phyloP scores from a whole-genome alignment of 2,888 invertebrate genomes.

The Temnothorax ravouxi region DNA sequence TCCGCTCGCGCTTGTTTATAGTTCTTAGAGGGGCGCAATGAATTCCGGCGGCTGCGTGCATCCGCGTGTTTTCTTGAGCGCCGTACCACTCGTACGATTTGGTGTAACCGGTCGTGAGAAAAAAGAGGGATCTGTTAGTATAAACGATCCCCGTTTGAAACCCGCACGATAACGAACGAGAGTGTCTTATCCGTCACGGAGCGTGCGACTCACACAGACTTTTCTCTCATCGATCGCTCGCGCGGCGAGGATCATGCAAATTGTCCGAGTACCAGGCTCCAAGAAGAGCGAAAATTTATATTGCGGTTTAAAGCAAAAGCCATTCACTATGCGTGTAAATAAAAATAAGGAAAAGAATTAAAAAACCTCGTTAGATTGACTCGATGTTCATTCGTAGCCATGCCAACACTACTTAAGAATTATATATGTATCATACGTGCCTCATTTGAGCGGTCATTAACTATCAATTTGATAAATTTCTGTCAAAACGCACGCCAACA shows the following conservation, averaged over 20 bases:
- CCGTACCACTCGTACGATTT: slow-evolving; percentile 27
- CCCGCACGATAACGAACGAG: slow-evolving; percentile 29
- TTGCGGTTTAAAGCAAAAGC: neutral
- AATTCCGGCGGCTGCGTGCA: slow-evolving; percentile 29
- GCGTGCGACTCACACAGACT: neutral
- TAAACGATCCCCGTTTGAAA: slow-evolving; percentile 51
- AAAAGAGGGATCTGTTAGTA: slow-evolving; percentile 69
- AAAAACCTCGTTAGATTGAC: neutral
- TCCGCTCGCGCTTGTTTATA: slow-evolving; percentile 62
- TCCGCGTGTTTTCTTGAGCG: slow-evolving; percentile 17
- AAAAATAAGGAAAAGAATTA: neutral
- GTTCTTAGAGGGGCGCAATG: slow-evolving; percentile 29
- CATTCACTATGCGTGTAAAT: neutral
- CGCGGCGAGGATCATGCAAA: slow-evolving; percentile 28
- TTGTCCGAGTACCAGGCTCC: neutral
- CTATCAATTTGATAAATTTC: slow-evolving; percentile 25
- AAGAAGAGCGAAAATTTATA: slow-evolving; percentile 3
- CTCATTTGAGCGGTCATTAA: neutral
- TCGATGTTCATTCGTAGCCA: neutral
- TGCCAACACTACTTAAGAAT: neutral
- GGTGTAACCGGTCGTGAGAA: slow-evolving; percentile 67
- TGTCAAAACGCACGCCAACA: neutral
- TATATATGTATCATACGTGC: neutral
- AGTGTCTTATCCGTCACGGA: slow-evolving; percentile 32
- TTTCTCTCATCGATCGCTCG: slow-evolving; percentile 18